Evolutionary conservation across 2,113 vertebrate genomes (phyloP), one percentile per base, ranked within the genome.

Genomic region (Brachionichthys hirsutus): DNA sequence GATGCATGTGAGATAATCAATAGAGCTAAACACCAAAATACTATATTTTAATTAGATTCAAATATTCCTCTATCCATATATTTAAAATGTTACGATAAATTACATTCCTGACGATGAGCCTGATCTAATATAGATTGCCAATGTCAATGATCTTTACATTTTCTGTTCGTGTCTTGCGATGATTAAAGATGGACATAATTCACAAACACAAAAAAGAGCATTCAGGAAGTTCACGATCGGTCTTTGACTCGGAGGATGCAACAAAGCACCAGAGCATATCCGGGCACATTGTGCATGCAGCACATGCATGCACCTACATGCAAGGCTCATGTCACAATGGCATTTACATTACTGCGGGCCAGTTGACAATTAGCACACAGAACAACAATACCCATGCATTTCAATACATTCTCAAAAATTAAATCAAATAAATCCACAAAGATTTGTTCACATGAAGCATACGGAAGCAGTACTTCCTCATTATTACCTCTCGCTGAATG

Each of bases 211-310:
- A 15, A 14, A 12, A 42, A 48, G 40, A 42, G 69, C 4, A 18
- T 80, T 83, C 81, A 86, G 86, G 86, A 89, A 89, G 87, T 87
- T 69, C 60, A 47, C 36, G 44, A 62, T 77, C 40, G 14, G 53
- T 22, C 34, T 73, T 65, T 73, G 72, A 63, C 36, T 49, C 12
- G 15, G 24, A 73, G 51, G 66, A 75, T 65, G 70, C 58, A 45
- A 19, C 52, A 66, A 16, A 51, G 57, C 51, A 47, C 36, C 65
- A 67, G 36, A 69, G 38, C 47, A 45, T 12, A 60, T 54, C 16
- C 24, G 74, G 52, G 44, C 20, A 38, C 40, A 40, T 15, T 36
- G 18, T 72, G 36, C 54, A 54, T 24, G 50, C 56, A 61, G 17
- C 20, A 11, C 41, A 34, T 60, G 18, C 47, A 51, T 41, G 35